Evolutionary conservation across 2,888 invertebrate species (phyloP).

Genomic region (Heterodera filipjevi): DNA sequence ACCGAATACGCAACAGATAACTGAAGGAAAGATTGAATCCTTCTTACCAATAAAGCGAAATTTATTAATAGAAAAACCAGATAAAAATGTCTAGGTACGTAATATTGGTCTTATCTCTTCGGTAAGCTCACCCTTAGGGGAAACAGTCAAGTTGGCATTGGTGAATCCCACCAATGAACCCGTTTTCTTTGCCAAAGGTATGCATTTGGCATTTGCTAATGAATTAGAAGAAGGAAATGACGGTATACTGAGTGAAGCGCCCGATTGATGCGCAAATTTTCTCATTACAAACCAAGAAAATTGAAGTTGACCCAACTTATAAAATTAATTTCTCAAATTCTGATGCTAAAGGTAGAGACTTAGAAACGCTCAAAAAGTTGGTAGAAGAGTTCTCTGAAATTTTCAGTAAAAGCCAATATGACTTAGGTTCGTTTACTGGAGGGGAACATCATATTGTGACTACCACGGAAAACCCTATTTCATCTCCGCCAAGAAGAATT

Average conservation of each 20-base stretch:
- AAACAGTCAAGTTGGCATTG: background rate
- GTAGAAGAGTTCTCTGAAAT: constrained; percentile 35
- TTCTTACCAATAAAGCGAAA: background rate
- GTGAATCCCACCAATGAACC: background rate
- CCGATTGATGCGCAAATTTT: background rate
- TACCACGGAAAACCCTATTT: no score
- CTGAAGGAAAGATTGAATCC: background rate
- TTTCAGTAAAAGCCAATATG: constrained; percentile 41
- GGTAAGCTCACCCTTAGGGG: background rate
- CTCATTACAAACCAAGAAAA: background rate
- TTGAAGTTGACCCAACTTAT: constrained; percentile 24
- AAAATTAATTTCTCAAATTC: constrained; percentile 24
- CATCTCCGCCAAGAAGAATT: no score
- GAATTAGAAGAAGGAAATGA: background rate
- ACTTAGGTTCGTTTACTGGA: no score
- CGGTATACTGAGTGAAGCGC: background rate
- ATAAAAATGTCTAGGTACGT: background rate
- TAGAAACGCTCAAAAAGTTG: constrained; percentile 15
- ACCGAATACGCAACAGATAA: background rate
- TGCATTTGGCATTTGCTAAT: background rate
- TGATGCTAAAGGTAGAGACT: background rate
- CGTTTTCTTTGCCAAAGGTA: background rate
- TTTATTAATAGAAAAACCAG: background rate
- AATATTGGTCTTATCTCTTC: background rate
- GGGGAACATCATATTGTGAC: no score